A percentile compares a stretch with the other conserved stretches of the same genome.
These are phyloP conservation scores for Ondatra zibethicus DNA, from an alignment of 2,113 vertebrate genomes.

Conservation along the genomic window DNA sequence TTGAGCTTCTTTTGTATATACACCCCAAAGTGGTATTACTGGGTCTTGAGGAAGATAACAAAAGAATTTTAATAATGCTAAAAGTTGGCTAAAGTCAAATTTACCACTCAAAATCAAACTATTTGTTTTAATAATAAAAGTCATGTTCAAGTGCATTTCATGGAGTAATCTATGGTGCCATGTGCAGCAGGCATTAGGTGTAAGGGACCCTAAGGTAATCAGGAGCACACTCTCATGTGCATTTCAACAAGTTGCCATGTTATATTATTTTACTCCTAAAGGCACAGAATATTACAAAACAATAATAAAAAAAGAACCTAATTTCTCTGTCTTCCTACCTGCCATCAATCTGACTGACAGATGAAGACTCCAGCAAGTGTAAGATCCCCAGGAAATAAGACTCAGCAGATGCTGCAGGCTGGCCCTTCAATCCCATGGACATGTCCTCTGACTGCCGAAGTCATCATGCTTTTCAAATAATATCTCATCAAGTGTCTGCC, in stretches of 20 bases:
- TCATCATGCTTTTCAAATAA: slow-evolving; percentile 43
- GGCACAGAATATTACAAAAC: slow-evolving; percentile 65
- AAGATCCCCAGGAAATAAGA: slow-evolving; percentile 58
- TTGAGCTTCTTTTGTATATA: too few species aligned
- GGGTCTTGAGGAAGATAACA: background rate
- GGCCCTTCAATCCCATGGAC: background rate
- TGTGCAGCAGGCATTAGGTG: background rate
- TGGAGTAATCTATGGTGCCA: background rate
- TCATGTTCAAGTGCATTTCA: background rate
- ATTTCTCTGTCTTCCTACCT: slow-evolving; percentile 39
- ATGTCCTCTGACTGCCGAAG: background rate
- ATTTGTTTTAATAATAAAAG: background rate
- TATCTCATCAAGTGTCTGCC: background rate
- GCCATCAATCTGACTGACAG: slow-evolving; percentile 65
- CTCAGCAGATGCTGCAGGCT: slow-evolving; percentile 55
- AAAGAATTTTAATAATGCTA: background rate
- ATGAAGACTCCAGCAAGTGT: slow-evolving; percentile 57
- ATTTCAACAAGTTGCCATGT: slow-evolving; percentile 64
- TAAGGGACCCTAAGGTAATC: background rate
- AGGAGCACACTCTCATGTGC: background rate
- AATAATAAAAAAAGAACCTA: slow-evolving; percentile 56
- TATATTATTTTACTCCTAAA: slow-evolving; percentile 62
- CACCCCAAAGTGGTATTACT: too few species aligned
- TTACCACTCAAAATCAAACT: background rate
- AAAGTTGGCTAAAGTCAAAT: background rate